Evolutionary conservation across 1,140 invertebrate species (phyloP).

Genomic region (Harpegnathos saltator): DNA sequence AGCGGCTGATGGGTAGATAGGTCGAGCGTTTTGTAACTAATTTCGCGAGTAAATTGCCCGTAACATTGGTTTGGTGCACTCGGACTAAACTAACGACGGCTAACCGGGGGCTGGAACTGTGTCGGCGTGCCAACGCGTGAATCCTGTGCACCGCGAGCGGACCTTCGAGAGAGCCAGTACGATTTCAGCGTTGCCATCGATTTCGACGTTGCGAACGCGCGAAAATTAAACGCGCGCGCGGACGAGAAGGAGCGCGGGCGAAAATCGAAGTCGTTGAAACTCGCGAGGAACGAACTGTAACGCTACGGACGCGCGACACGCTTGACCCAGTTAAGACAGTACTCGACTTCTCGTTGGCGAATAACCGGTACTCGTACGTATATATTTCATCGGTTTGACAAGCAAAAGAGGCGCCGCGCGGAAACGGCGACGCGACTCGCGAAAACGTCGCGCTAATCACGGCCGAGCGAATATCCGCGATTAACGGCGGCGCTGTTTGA

Average conservation of each 20-base stretch:
- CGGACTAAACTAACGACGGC: constrained; percentile 71
- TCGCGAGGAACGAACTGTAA: too few relatives aligned
- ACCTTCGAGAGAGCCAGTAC: neutral
- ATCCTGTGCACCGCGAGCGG: constrained; percentile 34
- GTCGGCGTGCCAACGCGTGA: constrained; percentile 57
- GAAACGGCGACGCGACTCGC: too few relatives aligned
- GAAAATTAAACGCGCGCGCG: neutral
- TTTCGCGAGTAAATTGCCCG: constrained; percentile 86
- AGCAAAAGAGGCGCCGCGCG: too few relatives aligned
- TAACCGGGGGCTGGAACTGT: constrained; percentile 61
- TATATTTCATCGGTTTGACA: too few relatives aligned
- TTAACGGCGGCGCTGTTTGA: too few relatives aligned
- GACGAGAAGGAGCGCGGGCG: neutral
- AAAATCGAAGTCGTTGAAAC: neutral
- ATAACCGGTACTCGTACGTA: too few relatives aligned
- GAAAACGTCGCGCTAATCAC: too few relatives aligned
- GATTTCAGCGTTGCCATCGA: constrained; percentile 4
- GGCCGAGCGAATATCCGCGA: too few relatives aligned
- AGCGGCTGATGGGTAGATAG: constrained; percentile 86
- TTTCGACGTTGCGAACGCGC: neutral
- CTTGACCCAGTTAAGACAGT: too few relatives aligned
- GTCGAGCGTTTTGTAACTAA: constrained; percentile 85
- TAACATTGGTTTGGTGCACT: constrained; percentile 84
- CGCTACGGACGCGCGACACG: too few relatives aligned
- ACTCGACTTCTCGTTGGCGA: too few relatives aligned